Conservation (phyloP, 2,797 vertebrate species). For the Natrix natrix region DNA sequence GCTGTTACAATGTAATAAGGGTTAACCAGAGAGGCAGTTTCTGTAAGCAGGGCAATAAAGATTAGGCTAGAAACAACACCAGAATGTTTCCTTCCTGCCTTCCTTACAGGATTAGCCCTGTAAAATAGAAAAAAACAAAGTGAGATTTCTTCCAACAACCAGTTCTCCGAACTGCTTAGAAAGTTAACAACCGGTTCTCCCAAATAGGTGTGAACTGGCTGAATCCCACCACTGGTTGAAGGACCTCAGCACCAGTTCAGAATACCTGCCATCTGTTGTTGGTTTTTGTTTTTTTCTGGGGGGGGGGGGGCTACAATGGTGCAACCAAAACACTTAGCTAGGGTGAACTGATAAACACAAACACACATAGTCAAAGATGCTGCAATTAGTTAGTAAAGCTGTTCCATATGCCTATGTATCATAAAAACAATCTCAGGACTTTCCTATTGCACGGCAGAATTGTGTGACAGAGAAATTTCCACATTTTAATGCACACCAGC, state of each 20-base stretch:
- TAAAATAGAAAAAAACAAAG: too few relatives aligned
- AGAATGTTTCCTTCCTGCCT: too few relatives aligned
- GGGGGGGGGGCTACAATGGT: background rate
- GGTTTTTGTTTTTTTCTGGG: background rate
- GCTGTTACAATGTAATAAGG: too few relatives aligned
- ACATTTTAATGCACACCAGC: background rate
- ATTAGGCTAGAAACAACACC: too few relatives aligned
- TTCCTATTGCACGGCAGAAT: background rate
- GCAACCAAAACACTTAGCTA: background rate
- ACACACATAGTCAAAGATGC: background rate
- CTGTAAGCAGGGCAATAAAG: too few relatives aligned
- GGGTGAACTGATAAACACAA: background rate
- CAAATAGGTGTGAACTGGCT: too few relatives aligned
- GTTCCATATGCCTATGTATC: background rate
- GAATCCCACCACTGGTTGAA: background rate
- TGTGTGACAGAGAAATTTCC: background rate
- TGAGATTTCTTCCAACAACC: too few relatives aligned
- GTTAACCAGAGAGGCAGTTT: too few relatives aligned
- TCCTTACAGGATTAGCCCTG: too few relatives aligned
- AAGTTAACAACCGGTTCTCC: too few relatives aligned
- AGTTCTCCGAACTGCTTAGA: too few relatives aligned
- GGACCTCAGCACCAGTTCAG: background rate
- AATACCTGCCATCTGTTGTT: background rate
- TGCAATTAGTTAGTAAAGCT: background rate
- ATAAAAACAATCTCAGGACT: background rate